A percentile compares a stretch with the other conserved stretches of the same genome.
Conservation (phyloP, 1,140 invertebrate species). For the Lepidotrigona ventralis region DNA sequence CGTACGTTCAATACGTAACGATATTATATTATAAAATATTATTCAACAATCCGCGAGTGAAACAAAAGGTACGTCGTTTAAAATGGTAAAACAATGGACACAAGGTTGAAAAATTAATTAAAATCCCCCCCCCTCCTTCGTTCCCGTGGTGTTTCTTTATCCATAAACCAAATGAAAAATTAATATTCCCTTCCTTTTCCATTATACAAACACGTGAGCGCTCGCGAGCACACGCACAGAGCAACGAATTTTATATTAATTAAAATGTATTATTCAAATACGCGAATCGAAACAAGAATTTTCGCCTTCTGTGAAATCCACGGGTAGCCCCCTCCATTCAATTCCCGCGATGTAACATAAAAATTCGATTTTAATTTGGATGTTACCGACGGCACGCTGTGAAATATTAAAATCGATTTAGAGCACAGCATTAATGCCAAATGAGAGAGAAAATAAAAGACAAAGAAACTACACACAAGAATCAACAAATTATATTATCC, state of each 20-base stretch:
- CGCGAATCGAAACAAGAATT: background rate
- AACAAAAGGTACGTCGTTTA: background rate
- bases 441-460: too few species aligned
- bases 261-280: background rate
- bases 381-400: background rate
- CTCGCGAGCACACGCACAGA: too few species aligned
- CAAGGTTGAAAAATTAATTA: conserved; percentile 17
- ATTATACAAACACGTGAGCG: background rate
- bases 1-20: background rate
- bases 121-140: background rate
- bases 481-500: too few species aligned
- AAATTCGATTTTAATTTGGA: background rate
- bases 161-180: conserved; percentile 19
- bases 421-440: too few species aligned
- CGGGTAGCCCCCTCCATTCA: background rate
- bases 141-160: background rate
- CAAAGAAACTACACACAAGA: too few species aligned
- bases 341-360: background rate
- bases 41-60: too few species aligned
- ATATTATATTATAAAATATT: background rate
- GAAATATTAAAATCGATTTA: background rate
- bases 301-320: background rate
- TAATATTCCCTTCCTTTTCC: background rate
- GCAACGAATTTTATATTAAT: background rate
- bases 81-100: background rate